A percentile compares a stretch with the other conserved stretches of the same genome.
These are phyloP conservation scores for Desoria tigrina DNA, from an alignment of 2,888 invertebrate genomes.

Conservation along the genomic window DNA sequence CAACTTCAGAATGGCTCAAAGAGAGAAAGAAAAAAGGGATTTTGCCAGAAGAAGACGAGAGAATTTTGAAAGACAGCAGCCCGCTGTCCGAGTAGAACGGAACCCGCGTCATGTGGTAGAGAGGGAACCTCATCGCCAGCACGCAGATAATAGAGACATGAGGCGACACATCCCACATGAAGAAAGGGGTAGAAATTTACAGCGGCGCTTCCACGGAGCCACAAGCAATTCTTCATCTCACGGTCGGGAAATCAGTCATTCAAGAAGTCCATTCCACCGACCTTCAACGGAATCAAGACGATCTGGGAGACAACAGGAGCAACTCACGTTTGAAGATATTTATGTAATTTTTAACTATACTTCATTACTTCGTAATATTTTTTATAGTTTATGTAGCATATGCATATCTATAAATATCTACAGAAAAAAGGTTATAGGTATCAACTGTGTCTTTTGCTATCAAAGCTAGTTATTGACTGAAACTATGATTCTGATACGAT, in stretches of 20 bases:
- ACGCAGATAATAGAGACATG: slow-evolving; percentile 3
- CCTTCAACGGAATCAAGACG: not conserved
- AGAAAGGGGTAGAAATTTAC: not conserved
- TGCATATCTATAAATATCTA: not conserved
- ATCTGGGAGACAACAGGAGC: not conserved
- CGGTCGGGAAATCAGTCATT: not conserved
- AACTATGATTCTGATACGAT: no score
- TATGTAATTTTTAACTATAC: slow-evolving; percentile 14
- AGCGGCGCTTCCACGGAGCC: not conserved
- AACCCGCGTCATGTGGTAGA: no score
- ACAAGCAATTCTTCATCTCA: not conserved
- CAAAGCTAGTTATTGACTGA: no score
- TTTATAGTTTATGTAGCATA: not conserved
- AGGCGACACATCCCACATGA: not conserved
- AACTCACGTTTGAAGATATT: slow-evolving; percentile 20
- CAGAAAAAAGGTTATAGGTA: no score
- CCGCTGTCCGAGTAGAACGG: no score
- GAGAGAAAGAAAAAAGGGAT: no score
- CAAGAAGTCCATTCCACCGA: slow-evolving; percentile 5
- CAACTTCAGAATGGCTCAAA: no score
- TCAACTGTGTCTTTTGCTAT: no score
- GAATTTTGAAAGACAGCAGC: no score
- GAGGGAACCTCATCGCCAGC: not conserved
- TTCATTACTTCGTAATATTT: not conserved
- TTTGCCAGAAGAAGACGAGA: no score